These are phyloP conservation scores for Helarctos malayanus DNA, from an alignment of 2,797 vertebrate genomes.

Conservation along the genomic window DNA sequence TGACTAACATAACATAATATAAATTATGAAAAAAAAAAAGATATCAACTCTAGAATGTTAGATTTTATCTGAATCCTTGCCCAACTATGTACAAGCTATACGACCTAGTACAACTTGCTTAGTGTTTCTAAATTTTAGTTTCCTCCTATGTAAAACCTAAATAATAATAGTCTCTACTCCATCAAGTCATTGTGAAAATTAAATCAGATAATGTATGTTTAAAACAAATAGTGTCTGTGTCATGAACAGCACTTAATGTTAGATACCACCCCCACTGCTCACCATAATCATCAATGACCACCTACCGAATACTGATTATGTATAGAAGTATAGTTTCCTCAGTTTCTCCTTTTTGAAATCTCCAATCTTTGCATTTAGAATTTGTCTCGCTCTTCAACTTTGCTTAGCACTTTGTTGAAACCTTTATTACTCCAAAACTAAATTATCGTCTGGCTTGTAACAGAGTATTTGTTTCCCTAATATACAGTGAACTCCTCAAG, in stretches of 20 bases:
- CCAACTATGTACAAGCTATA: background rate
- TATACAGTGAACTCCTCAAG: slow-evolving; percentile 32
- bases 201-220: background rate
- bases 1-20: too few species aligned
- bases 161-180: background rate
- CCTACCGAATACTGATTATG: background rate
- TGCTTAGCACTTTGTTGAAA: slow-evolving; percentile 17
- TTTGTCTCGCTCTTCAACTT: background rate
- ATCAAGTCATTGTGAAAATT: background rate
- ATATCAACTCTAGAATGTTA: background rate
- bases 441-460: background rate
- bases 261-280: background rate
- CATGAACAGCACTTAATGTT: background rate
- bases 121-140: background rate
- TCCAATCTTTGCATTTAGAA: background rate
- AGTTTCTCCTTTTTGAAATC: slow-evolving; percentile 2
- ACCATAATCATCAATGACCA: background rate
- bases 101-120: background rate
- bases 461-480: slow-evolving; percentile 52
- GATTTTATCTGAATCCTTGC: background rate
- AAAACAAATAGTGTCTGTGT: background rate
- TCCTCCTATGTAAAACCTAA: slow-evolving; percentile 1
- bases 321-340: background rate
- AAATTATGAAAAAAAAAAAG: background rate
- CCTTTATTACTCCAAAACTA: slow-evolving; percentile 16